These are phyloP conservation scores for Saccostrea echinata DNA, from an alignment of 1,140 invertebrate species.

Conservation along the genomic window DNA sequence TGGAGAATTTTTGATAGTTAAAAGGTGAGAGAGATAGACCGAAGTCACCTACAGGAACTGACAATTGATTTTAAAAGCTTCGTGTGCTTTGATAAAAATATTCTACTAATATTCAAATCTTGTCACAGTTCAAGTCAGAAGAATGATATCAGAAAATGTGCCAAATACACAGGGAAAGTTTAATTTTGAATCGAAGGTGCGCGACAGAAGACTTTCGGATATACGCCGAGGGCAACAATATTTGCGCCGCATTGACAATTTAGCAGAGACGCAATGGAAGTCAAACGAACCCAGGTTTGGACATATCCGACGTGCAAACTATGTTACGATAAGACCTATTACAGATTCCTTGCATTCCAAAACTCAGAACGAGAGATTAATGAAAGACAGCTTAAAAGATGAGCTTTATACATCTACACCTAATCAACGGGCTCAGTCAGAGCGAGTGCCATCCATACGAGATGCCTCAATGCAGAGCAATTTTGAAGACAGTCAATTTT, in stretches of 20 bases:
- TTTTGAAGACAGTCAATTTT: slow-evolving; percentile 26
- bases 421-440: background rate
- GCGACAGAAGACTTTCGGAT: slow-evolving; percentile 40
- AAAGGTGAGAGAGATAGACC: background rate
- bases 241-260: slow-evolving; percentile 41
- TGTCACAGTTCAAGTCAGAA: background rate
- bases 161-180: slow-evolving; percentile 8
- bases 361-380: slow-evolving; percentile 25
- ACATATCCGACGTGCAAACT: background rate
- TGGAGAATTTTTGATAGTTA: slow-evolving; percentile 22
- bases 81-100: background rate
- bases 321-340: slow-evolving; percentile 42
- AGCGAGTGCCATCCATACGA: background rate
- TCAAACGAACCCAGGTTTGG: slow-evolving; percentile 25
- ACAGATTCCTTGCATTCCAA: slow-evolving; percentile 38
- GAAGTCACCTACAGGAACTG: background rate
- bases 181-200: slow-evolving; percentile 41
- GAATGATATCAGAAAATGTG: slow-evolving; percentile 36
- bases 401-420: background rate
- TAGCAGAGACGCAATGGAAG: slow-evolving; percentile 49
- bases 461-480: background rate
- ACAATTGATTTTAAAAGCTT: background rate
- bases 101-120: background rate
- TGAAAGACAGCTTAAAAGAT: background rate
- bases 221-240: slow-evolving; percentile 47